Conservation (phyloP, 2,888 invertebrate species). For the Apoderus coryli region DNA sequence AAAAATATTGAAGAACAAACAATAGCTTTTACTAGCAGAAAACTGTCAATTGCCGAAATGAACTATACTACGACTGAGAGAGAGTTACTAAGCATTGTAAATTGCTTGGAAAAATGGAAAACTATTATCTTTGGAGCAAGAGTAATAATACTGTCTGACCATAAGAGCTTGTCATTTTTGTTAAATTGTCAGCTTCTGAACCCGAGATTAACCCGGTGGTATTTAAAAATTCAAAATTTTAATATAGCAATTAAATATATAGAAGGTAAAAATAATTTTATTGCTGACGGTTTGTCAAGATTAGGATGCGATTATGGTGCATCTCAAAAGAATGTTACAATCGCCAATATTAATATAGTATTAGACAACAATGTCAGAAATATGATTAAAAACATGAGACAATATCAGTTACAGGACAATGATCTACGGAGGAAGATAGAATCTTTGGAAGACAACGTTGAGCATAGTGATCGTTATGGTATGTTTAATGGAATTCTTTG, state of each 20-base stretch:
- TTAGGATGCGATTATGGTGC: no score
- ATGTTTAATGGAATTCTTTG: no score
- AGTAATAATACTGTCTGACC: slow-evolving; percentile 13
- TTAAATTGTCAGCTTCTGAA: slow-evolving; percentile 11
- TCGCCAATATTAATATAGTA: no score
- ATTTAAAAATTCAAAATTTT: slow-evolving; percentile 9
- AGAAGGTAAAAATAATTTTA: slow-evolving; percentile 10
- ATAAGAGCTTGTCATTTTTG: slow-evolving; percentile 12
- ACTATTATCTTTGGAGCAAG: slow-evolving; percentile 7
- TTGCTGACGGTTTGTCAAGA: slow-evolving; percentile 12
- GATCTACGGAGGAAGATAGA: no score
- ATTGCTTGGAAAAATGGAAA: slow-evolving; percentile 12
- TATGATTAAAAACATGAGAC: no score
- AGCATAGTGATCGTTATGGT: no score
- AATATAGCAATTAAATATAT: slow-evolving; percentile 10
- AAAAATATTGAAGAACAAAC: slow-evolving; percentile 9
- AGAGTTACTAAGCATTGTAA: slow-evolving; percentile 13
- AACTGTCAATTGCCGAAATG: slow-evolving; percentile 10
- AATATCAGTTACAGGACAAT: no score
- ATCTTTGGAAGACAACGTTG: no score
- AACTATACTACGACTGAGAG: slow-evolving; percentile 15
- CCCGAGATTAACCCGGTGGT: slow-evolving; percentile 11
- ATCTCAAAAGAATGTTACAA: no score
- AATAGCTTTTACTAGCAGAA: slow-evolving; percentile 12
- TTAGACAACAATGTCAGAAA: no score